phyloP scores from a whole-genome alignment of 2,888 invertebrate genomes.

The Clusia tigrina region DNA sequence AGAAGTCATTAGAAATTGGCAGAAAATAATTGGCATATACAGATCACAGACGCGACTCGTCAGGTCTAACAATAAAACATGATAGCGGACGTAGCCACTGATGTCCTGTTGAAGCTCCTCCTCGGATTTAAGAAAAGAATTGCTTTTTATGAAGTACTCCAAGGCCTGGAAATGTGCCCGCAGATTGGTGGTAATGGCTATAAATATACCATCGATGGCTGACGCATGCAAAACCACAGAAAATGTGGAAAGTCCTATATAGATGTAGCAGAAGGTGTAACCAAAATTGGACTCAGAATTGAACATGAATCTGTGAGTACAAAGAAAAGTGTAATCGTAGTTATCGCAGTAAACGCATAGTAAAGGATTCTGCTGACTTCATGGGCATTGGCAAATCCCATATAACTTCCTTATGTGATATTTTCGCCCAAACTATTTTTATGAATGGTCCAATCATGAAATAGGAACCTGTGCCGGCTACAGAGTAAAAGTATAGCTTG shows the following conservation, averaged over 20 bases:
- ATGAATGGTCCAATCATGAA: constrained; percentile 55
- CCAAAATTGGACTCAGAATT: constrained; percentile 49
- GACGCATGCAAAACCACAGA: constrained; percentile 50
- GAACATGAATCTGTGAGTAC: constrained; percentile 52
- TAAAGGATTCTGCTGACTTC: too few species aligned
- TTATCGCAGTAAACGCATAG: not conserved
- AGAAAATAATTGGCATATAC: constrained; percentile 58
- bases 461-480: constrained; percentile 51
- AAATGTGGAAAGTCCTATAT: constrained; percentile 46
- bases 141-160: constrained; percentile 42
- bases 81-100: constrained; percentile 46
- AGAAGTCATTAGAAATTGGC: constrained; percentile 60
- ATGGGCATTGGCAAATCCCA: constrained; percentile 57
- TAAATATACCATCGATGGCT: constrained; percentile 56
- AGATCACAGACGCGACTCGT: constrained; percentile 43
- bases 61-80: constrained; percentile 46
- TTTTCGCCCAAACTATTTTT: constrained; percentile 41
- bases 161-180: constrained; percentile 53
- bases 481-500: constrained; percentile 47
- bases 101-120: constrained; percentile 38
- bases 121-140: constrained; percentile 31
- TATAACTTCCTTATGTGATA: constrained; percentile 31
- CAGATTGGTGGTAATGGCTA: constrained; percentile 55
- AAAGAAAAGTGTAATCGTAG: not conserved
- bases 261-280: constrained; percentile 49